A percentile compares a stretch with the other conserved stretches of the same genome.
Evolutionary conservation across 2,888 invertebrate species (phyloP).

Genomic region (Agrochola litura): DNA sequence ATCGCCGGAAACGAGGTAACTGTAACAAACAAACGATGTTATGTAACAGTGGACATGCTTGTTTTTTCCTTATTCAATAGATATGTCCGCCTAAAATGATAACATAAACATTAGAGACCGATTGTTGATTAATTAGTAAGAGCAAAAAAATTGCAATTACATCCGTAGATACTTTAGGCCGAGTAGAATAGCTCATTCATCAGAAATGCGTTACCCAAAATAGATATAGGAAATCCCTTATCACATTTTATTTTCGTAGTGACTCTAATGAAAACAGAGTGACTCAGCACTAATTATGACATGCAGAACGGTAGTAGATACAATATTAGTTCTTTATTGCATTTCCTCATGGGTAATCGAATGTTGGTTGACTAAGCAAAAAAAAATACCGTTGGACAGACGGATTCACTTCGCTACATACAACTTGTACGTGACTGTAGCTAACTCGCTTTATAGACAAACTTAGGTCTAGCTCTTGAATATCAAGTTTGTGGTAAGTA

Average conservation of each 20-base stretch:
- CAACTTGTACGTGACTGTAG: background rate
- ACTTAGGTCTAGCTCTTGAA: background rate
- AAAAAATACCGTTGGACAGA: conserved; percentile 20
- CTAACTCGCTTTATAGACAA: background rate
- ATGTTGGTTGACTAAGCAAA: conserved; percentile 8
- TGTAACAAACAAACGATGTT: conserved; percentile 85
- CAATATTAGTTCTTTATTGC: conserved; percentile 14
- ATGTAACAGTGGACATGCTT: conserved; percentile 22
- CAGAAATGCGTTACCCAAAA: conserved; percentile 1
- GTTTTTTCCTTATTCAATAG: conserved; percentile 15
- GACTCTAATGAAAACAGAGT: conserved; percentile 2
- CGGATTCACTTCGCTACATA: conserved; percentile 6
- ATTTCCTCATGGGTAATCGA: conserved; percentile 31
- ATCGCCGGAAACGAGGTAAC: conserved; percentile 99
- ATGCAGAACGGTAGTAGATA: background rate
- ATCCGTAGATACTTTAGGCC: background rate
- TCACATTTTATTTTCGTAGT: background rate
- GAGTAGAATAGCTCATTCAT: background rate
- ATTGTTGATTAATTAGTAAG: background rate
- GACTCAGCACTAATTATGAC: conserved; percentile 11
- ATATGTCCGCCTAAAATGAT: conserved; percentile 7
- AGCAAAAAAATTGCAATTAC: background rate
- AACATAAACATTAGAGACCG: background rate
- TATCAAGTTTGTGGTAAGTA: background rate
- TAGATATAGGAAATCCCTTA: background rate